Evolutionary conservation across 2,888 invertebrate genomes (phyloP).

Genomic region (Agapostemon virescens): DNA sequence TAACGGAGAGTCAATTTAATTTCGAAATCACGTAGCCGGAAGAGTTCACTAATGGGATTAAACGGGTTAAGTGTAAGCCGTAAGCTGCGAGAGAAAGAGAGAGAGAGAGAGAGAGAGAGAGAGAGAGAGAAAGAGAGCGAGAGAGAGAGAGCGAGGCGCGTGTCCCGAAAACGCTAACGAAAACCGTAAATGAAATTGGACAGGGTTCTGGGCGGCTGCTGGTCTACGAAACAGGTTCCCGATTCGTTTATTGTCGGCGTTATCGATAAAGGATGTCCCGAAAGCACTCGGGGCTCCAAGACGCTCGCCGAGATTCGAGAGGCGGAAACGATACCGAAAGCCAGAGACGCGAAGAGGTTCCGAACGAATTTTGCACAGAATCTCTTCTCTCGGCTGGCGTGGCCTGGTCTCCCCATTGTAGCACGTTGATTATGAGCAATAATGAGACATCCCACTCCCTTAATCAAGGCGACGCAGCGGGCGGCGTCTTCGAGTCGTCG

Average conservation of each 20-base stretch:
- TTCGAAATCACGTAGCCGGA: conserved; percentile 19
- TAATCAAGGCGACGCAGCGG: conserved; percentile 64
- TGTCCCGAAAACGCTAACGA: conserved; percentile 27
- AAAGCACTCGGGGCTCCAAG: background rate
- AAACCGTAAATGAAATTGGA: conserved; percentile 27
- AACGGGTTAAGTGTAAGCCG: conserved; percentile 23
- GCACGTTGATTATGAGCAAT: conserved; percentile 77
- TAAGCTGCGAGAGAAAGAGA: background rate
- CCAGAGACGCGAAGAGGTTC: background rate
- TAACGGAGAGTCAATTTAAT: conserved; percentile 37
- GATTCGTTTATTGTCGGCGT: conserved; percentile 2
- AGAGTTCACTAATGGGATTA: conserved; percentile 25
- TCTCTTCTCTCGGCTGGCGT: conserved; percentile 27
- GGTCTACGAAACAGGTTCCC: background rate
- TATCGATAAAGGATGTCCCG: background rate
- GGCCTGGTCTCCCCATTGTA: conserved; percentile 63
- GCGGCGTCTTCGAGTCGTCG: conserved; percentile 64
- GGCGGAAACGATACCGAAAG: background rate
- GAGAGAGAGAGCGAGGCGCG: background rate
- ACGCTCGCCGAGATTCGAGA: conserved; percentile 8
- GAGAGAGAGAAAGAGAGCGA: background rate
- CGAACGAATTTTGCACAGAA: conserved; percentile 43
- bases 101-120: background rate
- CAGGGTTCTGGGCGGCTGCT: background rate
- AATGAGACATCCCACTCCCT: conserved; percentile 71